Evolutionary conservation across 2,113 vertebrate species (phyloP), one percentile per base, ranked within the genome.

Genomic region (Hypanus sabinus): DNA sequence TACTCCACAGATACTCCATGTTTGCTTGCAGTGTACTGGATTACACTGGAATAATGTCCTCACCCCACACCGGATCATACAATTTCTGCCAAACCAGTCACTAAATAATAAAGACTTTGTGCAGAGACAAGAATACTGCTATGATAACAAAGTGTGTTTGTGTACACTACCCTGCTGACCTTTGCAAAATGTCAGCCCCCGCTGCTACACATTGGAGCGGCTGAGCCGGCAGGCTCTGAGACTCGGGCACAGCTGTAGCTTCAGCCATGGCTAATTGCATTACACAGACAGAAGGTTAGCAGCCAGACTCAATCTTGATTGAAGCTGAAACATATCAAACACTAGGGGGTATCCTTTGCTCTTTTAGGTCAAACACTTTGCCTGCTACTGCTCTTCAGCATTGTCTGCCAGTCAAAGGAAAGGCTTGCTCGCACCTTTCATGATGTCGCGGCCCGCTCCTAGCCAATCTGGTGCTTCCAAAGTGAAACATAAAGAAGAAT

Each of bases 231-330:
- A 88, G 65, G 85, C 85, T 7, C 81, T n/a, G 57, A 65, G 85
- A 27, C 30, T 46, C 46, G n/a, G 85, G 60, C 62, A 88, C 57
- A 88, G 60, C 85, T 65, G 85, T 65, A 90, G 85, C 60, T 20
- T 33, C 85, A 65, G 85, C 85, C 60, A 33, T 33, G 18, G 85
- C 85, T 90, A 90, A 90, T 90, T 90, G 85, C 85, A 65, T 46
- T 73, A 93, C 91, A 93, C 70, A 93, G 68, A 93, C 68, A 93
- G 91, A 55, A 73, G 91, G 38, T 90, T 90, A 73, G 91, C 9
- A 27, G 20, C 36, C 36, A 65, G 73, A 55, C 91, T 30, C 36
- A 55, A 93, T 27, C 68, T 11, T 75, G 38, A 93, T 16, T 93
- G 65, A 93, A 93, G 68, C 73, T 73, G 33, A 93, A 73, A 73